Base-by-base conservation (phyloP, 2,797 vertebrate genomes). In the Accipiter fasciatus region DNA sequence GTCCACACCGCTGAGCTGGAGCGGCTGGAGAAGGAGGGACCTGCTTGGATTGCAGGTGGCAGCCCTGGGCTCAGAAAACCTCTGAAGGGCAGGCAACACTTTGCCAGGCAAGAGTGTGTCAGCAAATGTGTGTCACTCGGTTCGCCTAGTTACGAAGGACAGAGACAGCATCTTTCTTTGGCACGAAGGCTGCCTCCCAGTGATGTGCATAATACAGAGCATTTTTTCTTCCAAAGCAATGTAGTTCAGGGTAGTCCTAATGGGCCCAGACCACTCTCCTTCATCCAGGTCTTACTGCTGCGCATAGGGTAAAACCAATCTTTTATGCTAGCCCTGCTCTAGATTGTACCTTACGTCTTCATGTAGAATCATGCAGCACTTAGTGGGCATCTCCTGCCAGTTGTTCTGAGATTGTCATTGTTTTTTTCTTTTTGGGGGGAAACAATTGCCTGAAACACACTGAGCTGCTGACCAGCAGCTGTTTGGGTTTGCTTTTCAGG, bases 401-500 rank as follows among this genome's bases (percentile, higher is more conserved):
- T 49, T 87, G 25, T 33, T 44, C 39, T 46, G 17, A 49, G 28
- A 17, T 6, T 1, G 0, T 19, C 37, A 28, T 19, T 0, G 4
- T 8, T 44, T 62, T 62, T 77, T 20, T 19, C 16, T 5, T 47
- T 42, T 42, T 1, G 1, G 46, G 24, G 11, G 12, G 37, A 50
- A 66, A 15, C 1, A 17, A 24, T 5, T 47, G 37, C 13, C 54
- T 35, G 19, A 79, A 31, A n/a, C 47, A 37, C n/a, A 19, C 26
- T 2, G 54, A 67, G 35, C 62, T 82, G 52, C 57, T 37, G 13
- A 22, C 24, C 11, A 64, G 61, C 82, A 87, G 57, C 90, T 81
- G 42, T 22, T 37, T 13, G 20, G 35, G 16, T 71, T 84, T 49
- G 26, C 46, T 78, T 46, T 50, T 29, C 58, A 21, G 18, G 47